These are phyloP conservation scores for Caracal caracal DNA, from an alignment of 2,113 vertebrate genomes.

Conservation along the genomic window DNA sequence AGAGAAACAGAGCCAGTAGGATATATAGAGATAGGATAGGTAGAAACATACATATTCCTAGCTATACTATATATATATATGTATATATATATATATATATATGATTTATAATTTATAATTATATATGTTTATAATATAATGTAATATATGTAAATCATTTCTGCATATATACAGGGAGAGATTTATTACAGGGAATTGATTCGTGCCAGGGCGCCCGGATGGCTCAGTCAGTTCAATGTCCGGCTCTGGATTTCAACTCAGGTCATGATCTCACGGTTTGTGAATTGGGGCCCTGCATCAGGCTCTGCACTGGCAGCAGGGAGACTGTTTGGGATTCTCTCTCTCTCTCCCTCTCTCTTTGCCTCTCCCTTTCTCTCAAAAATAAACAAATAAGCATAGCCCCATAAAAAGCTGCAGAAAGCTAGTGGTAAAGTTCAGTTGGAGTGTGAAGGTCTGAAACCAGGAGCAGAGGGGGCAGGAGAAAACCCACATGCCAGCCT, in stretches of 20 bases:
- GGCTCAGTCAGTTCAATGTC: too few relatives aligned
- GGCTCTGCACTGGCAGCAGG: too few relatives aligned
- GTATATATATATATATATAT: too few relatives aligned
- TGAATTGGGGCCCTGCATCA: too few relatives aligned
- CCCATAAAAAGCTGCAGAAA: not conserved
- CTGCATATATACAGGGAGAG: not conserved
- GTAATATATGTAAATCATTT: not conserved
- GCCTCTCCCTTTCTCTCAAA: too few relatives aligned
- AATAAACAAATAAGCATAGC: too few relatives aligned
- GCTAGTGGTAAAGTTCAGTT: not conserved
- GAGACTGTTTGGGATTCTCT: too few relatives aligned
- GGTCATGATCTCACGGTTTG: too few relatives aligned
- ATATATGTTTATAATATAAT: not conserved
- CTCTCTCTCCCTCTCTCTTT: too few relatives aligned
- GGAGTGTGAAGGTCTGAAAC: too few relatives aligned
- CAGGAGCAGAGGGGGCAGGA: fast-evolving
- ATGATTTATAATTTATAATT: not conserved
- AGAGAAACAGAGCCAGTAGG: not conserved
- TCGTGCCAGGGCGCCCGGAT: fast-evolving
- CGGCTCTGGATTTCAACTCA: too few relatives aligned
- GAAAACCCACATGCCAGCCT: not conserved
- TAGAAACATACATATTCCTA: not conserved
- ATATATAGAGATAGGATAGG: too few relatives aligned
- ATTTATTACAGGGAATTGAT: not conserved
- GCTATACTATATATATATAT: not conserved